These are phyloP conservation scores for Linnaemya tessellans DNA, from an alignment of 2,888 invertebrate species.

Conservation along the genomic window DNA sequence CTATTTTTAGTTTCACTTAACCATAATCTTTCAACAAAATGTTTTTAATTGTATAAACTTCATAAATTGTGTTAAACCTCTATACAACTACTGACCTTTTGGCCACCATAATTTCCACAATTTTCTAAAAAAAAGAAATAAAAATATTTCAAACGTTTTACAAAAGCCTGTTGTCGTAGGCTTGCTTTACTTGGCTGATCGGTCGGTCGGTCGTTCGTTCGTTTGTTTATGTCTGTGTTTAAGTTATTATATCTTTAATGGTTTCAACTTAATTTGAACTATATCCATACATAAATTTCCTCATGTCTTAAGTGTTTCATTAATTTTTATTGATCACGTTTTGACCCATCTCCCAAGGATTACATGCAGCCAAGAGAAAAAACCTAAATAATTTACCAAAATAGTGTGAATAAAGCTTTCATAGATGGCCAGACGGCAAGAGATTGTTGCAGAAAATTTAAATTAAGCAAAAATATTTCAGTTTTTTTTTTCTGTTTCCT, in stretches of 20 bases:
- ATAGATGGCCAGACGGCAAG: neutral
- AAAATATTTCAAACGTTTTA: conserved; percentile 6
- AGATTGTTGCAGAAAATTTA: neutral
- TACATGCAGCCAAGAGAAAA: conserved; percentile 40
- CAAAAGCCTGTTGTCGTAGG: neutral
- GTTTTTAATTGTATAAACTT: conserved; percentile 30
- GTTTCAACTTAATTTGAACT: conserved; percentile 63
- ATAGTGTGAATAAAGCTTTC: conserved; percentile 44
- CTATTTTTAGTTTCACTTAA: neutral
- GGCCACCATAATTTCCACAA: conserved; percentile 21
- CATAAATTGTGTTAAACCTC: conserved; percentile 30
- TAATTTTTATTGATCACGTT: conserved; percentile 73
- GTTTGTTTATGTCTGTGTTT: conserved; percentile 28
- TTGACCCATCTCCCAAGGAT: conserved; percentile 66
- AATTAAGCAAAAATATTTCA: neutral
- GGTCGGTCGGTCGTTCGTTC: no score
- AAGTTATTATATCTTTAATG: conserved; percentile 57
- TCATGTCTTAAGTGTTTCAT: conserved; percentile 67
- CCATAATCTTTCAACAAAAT: neutral
- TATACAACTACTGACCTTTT: conserved; percentile 30
- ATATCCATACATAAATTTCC: conserved; percentile 48
- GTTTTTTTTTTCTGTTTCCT: neutral
- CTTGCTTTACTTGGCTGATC: conserved; percentile 3
- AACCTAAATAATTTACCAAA: conserved; percentile 1
- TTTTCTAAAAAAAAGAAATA: neutral